Percentiles rank a stretch among this genome's conserved stretches.
Evolutionary conservation across 2,888 invertebrate species (phyloP).

Genomic region (Pandemis corylana): DNA sequence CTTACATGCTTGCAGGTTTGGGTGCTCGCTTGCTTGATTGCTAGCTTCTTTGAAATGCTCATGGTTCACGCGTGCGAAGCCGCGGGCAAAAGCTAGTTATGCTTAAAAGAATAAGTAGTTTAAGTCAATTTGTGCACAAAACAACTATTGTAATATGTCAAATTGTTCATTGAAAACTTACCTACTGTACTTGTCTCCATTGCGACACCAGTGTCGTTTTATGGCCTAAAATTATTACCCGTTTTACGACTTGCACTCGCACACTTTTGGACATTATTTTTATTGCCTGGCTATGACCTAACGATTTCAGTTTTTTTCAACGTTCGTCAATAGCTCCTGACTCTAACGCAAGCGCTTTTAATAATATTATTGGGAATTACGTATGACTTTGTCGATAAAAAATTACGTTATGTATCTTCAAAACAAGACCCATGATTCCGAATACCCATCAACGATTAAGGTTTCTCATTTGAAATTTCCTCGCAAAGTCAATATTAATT

Average conservation of each 20-base stretch:
- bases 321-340: constrained; percentile 18
- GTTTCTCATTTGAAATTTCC: constrained; percentile 30
- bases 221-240: constrained; percentile 37
- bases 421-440: constrained; percentile 12
- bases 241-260: constrained; percentile 43
- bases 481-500: constrained; percentile 35
- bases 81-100: too few relatives aligned
- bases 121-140: too few relatives aligned
- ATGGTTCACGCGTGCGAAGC: too few relatives aligned
- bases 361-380: neutral
- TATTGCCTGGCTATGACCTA: constrained; percentile 46
- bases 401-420: neutral
- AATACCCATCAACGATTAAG: constrained; percentile 16
- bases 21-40: too few relatives aligned
- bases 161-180: neutral
- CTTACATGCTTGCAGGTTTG: too few relatives aligned
- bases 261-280: constrained; percentile 53
- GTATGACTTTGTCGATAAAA: neutral
- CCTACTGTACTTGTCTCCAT: constrained; percentile 22
- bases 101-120: too few relatives aligned
- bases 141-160: neutral
- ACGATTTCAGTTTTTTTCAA: constrained; percentile 28
- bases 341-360: neutral
- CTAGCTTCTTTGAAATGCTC: too few relatives aligned
- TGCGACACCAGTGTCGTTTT: constrained; percentile 28